Evolutionary conservation across 2,113 vertebrate species (phyloP).

Genomic region (Tychaedon coryphoeus): DNA sequence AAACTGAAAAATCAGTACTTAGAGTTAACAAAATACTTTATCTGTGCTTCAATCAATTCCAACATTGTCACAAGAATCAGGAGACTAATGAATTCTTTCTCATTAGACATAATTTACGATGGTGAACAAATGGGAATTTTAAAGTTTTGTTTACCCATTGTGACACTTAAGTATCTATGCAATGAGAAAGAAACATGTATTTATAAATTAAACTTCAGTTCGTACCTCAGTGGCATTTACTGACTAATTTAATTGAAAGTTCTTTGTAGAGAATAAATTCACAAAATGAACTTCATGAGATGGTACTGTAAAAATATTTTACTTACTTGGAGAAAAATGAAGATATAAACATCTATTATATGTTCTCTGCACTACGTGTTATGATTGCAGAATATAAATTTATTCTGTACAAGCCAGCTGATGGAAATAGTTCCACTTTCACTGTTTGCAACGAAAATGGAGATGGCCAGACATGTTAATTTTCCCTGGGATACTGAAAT

Average conservation of each 20-base stretch:
- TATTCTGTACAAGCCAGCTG: not conserved
- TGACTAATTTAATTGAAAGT: not conserved
- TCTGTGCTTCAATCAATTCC: not conserved
- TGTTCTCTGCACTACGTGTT: not conserved
- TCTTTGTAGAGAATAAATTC: not conserved
- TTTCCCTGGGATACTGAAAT: slow-evolving; percentile 31
- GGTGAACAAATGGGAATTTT: not conserved
- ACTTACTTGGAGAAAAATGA: not conserved
- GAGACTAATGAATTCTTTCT: not conserved
- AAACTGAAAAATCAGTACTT: not conserved
- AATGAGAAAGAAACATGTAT: not conserved
- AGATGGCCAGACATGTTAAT: slow-evolving; percentile 28
- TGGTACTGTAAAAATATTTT: not conserved
- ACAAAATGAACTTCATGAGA: not conserved
- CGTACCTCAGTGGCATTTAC: not conserved
- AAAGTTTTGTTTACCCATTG: not conserved
- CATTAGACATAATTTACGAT: not conserved
- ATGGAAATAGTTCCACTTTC: not conserved
- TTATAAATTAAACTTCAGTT: not conserved
- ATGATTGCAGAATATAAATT: not conserved
- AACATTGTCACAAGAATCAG: not conserved
- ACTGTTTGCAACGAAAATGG: slow-evolving; percentile 3
- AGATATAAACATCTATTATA: not conserved
- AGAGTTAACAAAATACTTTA: not conserved
- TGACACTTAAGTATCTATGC: not conserved